Evolutionary conservation across 2,888 invertebrate species (phyloP), one percentile per base, ranked within the genome.

Genomic region (Alviniconcha strummeri): DNA sequence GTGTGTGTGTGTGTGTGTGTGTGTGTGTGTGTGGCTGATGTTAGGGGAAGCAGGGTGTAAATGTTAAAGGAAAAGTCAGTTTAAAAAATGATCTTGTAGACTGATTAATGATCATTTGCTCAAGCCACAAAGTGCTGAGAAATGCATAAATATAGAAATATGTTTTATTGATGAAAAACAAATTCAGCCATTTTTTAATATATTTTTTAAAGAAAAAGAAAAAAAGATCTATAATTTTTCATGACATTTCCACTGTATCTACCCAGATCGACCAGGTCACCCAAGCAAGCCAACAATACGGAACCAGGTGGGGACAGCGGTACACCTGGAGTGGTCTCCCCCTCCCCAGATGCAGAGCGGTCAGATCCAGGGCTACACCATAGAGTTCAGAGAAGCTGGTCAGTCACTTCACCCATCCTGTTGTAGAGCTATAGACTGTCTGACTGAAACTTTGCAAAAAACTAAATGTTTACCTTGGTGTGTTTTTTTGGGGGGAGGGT

Each of bases 321-420:
- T 94, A 3, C 92, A 92, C 79, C 88, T 94, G 55, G 92, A 91
- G 77, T 94, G 94, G 94, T 87, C 90, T 5, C 91, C 91, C 7
- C 91, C 91, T 55, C 87, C 89, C 19, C 86, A 87, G 82, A 81
- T 84, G 60, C 84, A 86, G 82, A 86, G 89, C 83, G 90, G 89
- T 85, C 90, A 90, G 88, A 90, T 90, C 88, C 90, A 89, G 88
- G 90, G 91, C 78, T 87, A 91, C 85, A 92, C 92, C 4, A 89
- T 93, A 36, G 92, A 93, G 86, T 90, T 89, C 80, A 89, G 89
- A 84, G 91, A 91, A 80, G 87, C 89, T 56, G 88, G 88, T 87
- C 13, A 81, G 84, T 83, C n/a, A 15, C 8, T 19, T 36, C 36
- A 36, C 36, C 36, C 36, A 36, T 36, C 36, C 36, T 36, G 36